Base-by-base conservation (phyloP, 2,888 invertebrate genomes). In the Galerucella calmariensis region DNA sequence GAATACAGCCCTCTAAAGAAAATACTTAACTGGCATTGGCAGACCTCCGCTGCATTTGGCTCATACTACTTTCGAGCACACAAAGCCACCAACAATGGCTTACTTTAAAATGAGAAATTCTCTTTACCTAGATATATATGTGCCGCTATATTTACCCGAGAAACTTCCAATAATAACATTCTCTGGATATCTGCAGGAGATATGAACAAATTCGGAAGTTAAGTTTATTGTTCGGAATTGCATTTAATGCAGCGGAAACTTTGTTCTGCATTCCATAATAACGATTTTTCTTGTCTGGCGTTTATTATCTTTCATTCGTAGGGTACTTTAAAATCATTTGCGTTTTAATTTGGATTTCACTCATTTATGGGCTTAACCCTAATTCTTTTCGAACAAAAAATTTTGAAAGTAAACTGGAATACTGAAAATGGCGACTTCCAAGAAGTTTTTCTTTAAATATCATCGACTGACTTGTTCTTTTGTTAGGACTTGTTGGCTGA, bases 141-240 rank as follows among this genome's bases (percentile, higher is more conserved):
- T 66, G 11, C 63, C 27, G 51, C 48, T 66, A 53, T 46, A 35
- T 66, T 72, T 41, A 20, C n/a, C 67, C 48, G 48, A 61, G 46
- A 72, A 72, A 72, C 72, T 72, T 67, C 53, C 62, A 41, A 53
- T 72, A 67, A 72, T 72, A 61, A 62, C 51, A 67, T 67, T 62
- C 62, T 16, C 67, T 53, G 67, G 53, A 67, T 67, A 58, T 67
- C 67, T 67, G 67, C 44, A 20, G 56, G 27, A 67, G 67, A 67
- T 67, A 58, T 67, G 41, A 66, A 56, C 67, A 67, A 67, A 66
- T 51, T 66, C 66, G 27, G 24, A 51, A 53, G 27, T 67, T 14
- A 67, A 56, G 51, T 67, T 67, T 56, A 67, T 27, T n/a, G 24
- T 66, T 51, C 51, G 35, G 27, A 35, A 61, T 61, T 51, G 53